Evolutionary conservation across 37 sponge, comb jelly and placozoan species (phyloP), one percentile per base, ranked within the genome.

Genomic region (Lycopodina hypogea): DNA sequence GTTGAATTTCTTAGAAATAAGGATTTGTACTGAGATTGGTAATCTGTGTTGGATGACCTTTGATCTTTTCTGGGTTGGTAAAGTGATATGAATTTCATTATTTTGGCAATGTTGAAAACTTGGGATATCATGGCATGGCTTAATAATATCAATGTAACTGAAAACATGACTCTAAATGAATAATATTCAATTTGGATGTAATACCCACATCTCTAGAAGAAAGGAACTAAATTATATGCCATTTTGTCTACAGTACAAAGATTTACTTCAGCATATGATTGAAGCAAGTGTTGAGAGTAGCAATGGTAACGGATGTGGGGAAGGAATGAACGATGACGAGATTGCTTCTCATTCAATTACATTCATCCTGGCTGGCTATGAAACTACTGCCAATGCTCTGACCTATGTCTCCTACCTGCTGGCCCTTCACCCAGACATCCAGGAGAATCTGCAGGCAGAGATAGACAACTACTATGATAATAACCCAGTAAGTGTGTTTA

Each of bases 331-430:
- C 23, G 84, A 89, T 23, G 78, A 84, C 64, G 78, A 84, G 45
- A 74, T 90, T 71, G 69, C 81, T 0, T 68, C 51, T 0, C 82
- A 85, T 48, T 73, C 81, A 30, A 57, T 71, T 0, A 71, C 64
- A 28, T 90, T 90, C 82, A 57, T 90, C n/a, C 57, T 84, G 56
- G 90, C 90, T 29, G 90, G 90, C 41, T 81, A 81, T 62, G 90
- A 90, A 65, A 90, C 90, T 36, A 90, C 90, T 34, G 68, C 84
- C 59, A 90, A 40, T 42, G 65, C 76, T 55, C 80, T 89, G 56
- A n/a, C 76, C 30, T 89, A 69, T 74, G 42, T 50, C 34, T 59
- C 84, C 21, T 84, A 84, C 64, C 81, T 84, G 30, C 72, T 89
- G 48, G 84, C 84, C 19, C 51, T 84, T 11, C 51, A 89, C 71